Conservation (phyloP, 2,888 invertebrate species). For the Nephrotoma appendiculata region DNA sequence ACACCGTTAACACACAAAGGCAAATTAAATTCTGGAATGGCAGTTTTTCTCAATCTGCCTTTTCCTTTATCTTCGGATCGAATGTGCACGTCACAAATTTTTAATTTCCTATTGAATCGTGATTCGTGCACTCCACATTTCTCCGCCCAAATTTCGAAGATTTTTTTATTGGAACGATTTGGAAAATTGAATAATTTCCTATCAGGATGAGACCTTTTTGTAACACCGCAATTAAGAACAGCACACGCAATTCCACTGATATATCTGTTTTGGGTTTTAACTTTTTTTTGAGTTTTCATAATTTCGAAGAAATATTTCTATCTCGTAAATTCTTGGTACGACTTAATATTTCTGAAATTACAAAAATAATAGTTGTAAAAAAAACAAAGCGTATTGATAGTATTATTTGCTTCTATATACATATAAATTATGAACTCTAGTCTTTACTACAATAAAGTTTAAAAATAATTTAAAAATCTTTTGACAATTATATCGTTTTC, state of each 20-base stretch:
- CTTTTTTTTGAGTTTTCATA: neutral
- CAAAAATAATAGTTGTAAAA: too few relatives aligned
- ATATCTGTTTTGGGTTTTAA: neutral
- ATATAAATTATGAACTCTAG: too few relatives aligned
- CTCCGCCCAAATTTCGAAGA: neutral
- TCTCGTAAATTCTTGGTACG: too few relatives aligned
- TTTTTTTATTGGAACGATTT: neutral
- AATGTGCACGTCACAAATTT: neutral
- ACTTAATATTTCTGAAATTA: too few relatives aligned
- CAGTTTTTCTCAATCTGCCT: neutral
- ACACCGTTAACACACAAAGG: neutral
- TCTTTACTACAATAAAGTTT: too few relatives aligned
- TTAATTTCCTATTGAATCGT: neutral
- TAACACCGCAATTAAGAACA: neutral
- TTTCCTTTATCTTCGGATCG: neutral
- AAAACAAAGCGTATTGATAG: too few relatives aligned
- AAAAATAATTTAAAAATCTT: too few relatives aligned
- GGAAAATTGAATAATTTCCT: neutral
- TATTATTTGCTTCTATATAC: too few relatives aligned
- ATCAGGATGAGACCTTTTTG: neutral
- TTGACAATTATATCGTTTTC: too few relatives aligned
- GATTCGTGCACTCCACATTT: neutral
- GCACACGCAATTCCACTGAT: neutral
- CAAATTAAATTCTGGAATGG: neutral
- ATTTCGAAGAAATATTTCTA: neutral